These are phyloP conservation scores for Rotaria socialis DNA, from an alignment of 2,888 invertebrate species.

Conservation along the genomic window DNA sequence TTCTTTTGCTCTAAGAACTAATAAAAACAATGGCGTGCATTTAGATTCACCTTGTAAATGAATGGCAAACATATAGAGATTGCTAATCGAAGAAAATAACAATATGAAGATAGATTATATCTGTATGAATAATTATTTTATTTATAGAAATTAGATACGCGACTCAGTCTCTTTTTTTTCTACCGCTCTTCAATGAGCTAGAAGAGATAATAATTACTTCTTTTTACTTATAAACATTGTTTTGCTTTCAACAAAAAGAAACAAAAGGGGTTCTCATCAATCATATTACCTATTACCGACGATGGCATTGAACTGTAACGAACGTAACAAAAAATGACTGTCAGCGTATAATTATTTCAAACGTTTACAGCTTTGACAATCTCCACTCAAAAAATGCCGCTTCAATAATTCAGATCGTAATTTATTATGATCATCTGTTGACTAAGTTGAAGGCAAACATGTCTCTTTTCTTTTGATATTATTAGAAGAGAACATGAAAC, in stretches of 20 bases:
- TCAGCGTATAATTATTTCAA: neutral
- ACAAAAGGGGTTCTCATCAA: neutral
- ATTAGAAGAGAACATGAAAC: neutral
- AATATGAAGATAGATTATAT: neutral
- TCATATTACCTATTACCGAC: neutral
- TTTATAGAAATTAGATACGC: neutral
- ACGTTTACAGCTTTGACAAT: neutral
- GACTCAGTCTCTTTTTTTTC: neutral
- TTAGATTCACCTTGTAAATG: neutral
- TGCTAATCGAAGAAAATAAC: neutral
- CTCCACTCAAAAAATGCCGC: too few species aligned
- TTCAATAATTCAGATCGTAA: neutral
- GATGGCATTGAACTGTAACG: neutral
- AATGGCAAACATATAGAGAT: constrained; percentile 2
- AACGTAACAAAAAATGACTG: neutral
- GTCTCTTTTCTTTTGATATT: neutral
- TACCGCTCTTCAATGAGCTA: too few species aligned
- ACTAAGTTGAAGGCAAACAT: neutral
- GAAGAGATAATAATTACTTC: too few species aligned
- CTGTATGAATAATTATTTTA: neutral
- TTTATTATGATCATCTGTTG: neutral
- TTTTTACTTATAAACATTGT: too few species aligned
- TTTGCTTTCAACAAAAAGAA: too few species aligned
- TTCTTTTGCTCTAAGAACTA: neutral
- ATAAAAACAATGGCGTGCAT: neutral